Conservation (phyloP, 2,113 vertebrate genomes). For the Cyphomyrus plagiostoma region DNA sequence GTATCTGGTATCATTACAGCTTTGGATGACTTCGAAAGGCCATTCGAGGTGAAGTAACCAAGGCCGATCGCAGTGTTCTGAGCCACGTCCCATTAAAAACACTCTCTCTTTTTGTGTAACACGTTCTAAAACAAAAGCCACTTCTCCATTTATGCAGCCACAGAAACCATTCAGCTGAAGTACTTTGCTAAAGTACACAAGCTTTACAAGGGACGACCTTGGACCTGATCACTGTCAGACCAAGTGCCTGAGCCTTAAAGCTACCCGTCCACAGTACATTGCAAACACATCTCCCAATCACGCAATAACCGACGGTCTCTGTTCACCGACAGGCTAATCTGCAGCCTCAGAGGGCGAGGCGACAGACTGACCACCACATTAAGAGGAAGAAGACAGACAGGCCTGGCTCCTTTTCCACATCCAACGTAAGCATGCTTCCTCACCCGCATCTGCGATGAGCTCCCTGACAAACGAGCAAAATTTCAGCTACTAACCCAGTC, state of each 20-base stretch:
- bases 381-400: not conserved
- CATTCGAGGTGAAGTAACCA: not conserved
- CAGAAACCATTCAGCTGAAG: not conserved
- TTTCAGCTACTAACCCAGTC: not conserved
- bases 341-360: constrained; percentile 5
- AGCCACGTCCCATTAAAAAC: not conserved
- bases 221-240: not conserved
- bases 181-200: not conserved
- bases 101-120: not conserved
- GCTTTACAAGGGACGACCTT: not conserved
- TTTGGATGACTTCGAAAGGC: not conserved
- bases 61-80: not conserved
- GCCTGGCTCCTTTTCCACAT: not conserved
- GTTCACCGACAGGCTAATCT: not conserved
- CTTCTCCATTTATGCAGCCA: not conserved
- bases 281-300: not conserved
- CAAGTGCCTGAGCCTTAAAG: not conserved
- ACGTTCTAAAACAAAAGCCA: not conserved
- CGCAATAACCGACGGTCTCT: not conserved
- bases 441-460: not conserved
- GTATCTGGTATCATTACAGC: not conserved
- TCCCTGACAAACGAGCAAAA: not conserved
- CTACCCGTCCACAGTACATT: not conserved
- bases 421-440: not conserved
- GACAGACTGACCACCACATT: not conserved